Conservation (phyloP, 2,888 invertebrate species). For the Deroplatys truncata region DNA sequence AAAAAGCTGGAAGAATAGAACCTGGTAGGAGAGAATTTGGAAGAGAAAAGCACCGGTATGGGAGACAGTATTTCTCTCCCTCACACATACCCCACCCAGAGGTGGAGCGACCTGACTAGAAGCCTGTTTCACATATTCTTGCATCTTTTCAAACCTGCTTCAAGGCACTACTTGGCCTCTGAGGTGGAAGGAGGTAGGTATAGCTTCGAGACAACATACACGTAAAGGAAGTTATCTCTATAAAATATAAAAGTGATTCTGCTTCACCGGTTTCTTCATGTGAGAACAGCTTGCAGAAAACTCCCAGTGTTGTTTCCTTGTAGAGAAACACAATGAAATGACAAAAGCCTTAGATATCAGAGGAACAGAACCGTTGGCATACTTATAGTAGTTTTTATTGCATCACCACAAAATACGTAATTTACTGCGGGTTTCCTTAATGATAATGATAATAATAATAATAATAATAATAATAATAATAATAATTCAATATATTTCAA, state of each 20-base stretch:
- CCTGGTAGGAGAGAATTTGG: neutral
- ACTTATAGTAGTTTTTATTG: too few relatives aligned
- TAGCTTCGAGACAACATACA: neutral
- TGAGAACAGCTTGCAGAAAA: neutral
- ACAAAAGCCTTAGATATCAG: too few relatives aligned
- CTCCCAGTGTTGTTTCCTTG: neutral
- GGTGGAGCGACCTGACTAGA: neutral
- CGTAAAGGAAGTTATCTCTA: neutral
- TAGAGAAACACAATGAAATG: neutral
- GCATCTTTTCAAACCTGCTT: conserved; percentile 17
- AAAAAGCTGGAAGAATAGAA: neutral
- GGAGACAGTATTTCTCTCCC: neutral
- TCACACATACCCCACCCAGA: neutral
- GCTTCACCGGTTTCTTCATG: neutral
- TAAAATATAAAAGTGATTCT: neutral
- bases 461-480: too few relatives aligned
- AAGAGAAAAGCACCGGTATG: neutral
- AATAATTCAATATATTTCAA: too few relatives aligned
- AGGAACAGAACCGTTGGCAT: too few relatives aligned
- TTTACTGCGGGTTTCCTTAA: too few relatives aligned
- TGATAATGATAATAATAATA: too few relatives aligned
- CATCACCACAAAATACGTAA: too few relatives aligned
- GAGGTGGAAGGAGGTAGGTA: neutral
- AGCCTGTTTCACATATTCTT: conserved; percentile 28
- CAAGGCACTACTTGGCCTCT: neutral